These are phyloP conservation scores for Tachycineta bicolor DNA, from an alignment of 2,113 vertebrate genomes.

Conservation along the genomic window DNA sequence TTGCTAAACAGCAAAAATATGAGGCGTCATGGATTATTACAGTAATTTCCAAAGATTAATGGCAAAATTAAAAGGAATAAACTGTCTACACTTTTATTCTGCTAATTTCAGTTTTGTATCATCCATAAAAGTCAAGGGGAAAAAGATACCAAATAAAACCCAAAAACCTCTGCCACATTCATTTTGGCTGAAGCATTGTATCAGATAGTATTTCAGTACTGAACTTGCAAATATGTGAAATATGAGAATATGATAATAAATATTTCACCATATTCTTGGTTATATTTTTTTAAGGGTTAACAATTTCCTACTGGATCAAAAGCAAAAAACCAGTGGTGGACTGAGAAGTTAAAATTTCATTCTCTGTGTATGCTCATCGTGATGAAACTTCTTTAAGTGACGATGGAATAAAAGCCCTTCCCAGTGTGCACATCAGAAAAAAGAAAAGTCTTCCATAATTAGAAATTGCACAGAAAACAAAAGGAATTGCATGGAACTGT, in stretches of 20 bases:
- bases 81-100: conserved; percentile 15
- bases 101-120: conserved; percentile 42
- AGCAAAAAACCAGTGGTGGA: conserved; percentile 69
- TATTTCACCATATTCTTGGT: conserved; percentile 68
- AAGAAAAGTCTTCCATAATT: background rate
- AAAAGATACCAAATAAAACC: conserved; percentile 56
- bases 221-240: conserved; percentile 77
- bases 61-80: background rate
- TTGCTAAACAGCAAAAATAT: background rate
- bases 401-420: conserved; percentile 24
- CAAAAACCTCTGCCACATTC: conserved; percentile 39
- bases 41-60: background rate
- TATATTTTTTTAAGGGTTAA: conserved; percentile 69
- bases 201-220: conserved; percentile 75
- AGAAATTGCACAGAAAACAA: background rate
- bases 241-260: conserved; percentile 76
- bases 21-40: background rate
- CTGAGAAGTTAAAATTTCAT: conserved; percentile 63
- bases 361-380: conserved; percentile 24
- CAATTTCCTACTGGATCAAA: conserved; percentile 70
- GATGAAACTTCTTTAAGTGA: conserved; percentile 47
- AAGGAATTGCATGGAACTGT: background rate
- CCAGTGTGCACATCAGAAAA: background rate
- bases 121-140: conserved; percentile 14
- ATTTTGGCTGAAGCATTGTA: conserved; percentile 43